These are phyloP conservation scores for Condylostylus longicornis DNA, from an alignment of 1,140 invertebrate genomes.

Conservation along the genomic window DNA sequence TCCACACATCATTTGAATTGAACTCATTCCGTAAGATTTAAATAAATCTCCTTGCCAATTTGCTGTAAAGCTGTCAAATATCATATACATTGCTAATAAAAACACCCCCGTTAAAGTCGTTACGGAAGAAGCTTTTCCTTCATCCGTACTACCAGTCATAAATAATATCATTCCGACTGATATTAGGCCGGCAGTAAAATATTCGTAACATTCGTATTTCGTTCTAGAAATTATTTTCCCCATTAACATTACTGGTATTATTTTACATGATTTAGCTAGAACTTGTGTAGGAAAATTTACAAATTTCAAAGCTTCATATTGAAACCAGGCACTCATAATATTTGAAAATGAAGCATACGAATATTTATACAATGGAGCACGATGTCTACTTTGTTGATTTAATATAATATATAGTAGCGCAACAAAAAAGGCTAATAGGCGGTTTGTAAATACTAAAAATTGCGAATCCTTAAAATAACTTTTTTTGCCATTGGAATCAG, in stretches of 20 bases:
- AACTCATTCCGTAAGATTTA: conserved; percentile 61
- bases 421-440: conserved; percentile 69
- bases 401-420: conserved; percentile 50
- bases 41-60: conserved; percentile 95
- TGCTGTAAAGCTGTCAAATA: conserved; percentile 94
- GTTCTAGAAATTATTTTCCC: conserved; percentile 80
- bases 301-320: conserved; percentile 97
- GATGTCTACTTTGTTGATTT: conserved; percentile 49
- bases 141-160: conserved; percentile 52
- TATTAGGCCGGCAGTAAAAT: conserved; percentile 76
- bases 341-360: conserved; percentile 94
- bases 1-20: conserved; percentile 95
- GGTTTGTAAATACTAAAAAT: conserved; percentile 88
- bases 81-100: conserved; percentile 78
- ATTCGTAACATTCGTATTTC: conserved; percentile 87
- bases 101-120: conserved; percentile 80
- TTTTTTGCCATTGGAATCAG: conserved; percentile 40
- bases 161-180: conserved; percentile 88
- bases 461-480: conserved; percentile 81
- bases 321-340: conserved; percentile 97
- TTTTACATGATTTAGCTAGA: conserved; percentile 82
- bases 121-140: conserved; percentile 38
- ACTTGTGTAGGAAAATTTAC: conserved; percentile 97
- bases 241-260: conserved; percentile 94
- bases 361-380: conserved; percentile 88